Percentiles rank a stretch among this genome's conserved stretches.
Conservation (phyloP, 2,797 vertebrate species). For the Huso huso region DNA sequence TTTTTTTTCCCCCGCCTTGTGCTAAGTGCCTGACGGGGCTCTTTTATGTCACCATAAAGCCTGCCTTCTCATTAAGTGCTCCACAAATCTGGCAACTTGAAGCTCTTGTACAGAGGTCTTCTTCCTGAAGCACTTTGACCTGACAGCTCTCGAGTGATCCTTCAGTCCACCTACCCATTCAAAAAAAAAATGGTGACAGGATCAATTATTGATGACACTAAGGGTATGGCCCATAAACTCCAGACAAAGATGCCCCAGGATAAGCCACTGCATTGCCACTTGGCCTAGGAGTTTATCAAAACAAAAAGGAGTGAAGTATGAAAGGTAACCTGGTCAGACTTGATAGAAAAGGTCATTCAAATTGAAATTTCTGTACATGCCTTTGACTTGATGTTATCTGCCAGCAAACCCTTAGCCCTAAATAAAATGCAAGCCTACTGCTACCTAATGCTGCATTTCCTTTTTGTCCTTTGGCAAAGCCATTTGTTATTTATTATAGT, state of each 20-base stretch:
- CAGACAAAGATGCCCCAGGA: background rate
- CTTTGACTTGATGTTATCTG: constrained; percentile 2
- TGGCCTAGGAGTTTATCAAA: background rate
- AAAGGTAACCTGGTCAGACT: too few relatives aligned
- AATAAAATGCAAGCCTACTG: constrained; percentile 11
- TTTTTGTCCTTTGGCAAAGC: constrained; percentile 34
- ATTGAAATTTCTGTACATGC: background rate
- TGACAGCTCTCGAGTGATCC: constrained; percentile 9
- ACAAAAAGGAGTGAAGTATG: background rate
- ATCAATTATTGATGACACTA: constrained; percentile 10
- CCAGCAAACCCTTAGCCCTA: background rate
- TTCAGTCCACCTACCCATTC: background rate
- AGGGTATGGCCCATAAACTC: constrained; percentile 6
- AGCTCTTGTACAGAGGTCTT: background rate
- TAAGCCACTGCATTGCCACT: background rate
- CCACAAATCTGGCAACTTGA: background rate
- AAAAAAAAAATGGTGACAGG: constrained; percentile 2
- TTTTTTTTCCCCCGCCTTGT: background rate
- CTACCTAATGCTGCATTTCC: constrained; percentile 58
- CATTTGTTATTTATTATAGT: background rate
- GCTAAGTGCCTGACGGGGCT: background rate
- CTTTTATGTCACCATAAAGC: background rate
- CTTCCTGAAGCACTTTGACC: constrained; percentile 11
- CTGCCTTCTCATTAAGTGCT: background rate
- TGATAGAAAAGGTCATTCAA: background rate